Percentiles rank a stretch among this genome's conserved stretches.
phyloP scores from a whole-genome alignment of 2,113 vertebrate genomes.

The Fukomys damarensis region DNA sequence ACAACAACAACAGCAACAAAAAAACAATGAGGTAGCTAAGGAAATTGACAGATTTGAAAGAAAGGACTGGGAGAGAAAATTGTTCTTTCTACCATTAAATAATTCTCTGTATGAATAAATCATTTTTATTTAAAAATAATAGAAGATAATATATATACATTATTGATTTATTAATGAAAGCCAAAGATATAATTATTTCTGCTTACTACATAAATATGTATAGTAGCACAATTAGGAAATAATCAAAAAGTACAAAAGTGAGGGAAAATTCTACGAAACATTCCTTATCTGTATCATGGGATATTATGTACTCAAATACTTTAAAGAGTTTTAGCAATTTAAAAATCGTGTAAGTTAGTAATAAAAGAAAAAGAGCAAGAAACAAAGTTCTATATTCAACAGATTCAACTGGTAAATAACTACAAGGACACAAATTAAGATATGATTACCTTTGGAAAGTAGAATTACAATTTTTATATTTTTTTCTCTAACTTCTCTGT shows the following conservation, averaged over 20 bases:
- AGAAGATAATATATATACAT: background rate
- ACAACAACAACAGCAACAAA: background rate
- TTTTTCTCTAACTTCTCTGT: background rate
- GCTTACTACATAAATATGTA: background rate
- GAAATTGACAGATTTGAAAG: background rate
- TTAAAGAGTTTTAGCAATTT: background rate
- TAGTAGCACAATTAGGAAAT: background rate
- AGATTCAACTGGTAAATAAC: background rate
- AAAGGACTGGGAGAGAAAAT: background rate
- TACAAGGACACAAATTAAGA: background rate
- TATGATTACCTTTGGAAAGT: background rate
- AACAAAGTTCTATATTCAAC: background rate
- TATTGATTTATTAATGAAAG: background rate
- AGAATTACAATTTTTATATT: background rate
- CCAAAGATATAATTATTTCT: background rate
- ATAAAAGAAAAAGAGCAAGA: background rate
- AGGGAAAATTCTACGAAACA: background rate
- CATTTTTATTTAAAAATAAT: background rate
- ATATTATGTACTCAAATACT: conserved; percentile 10
- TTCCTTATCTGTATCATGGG: background rate
- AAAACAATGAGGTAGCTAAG: background rate
- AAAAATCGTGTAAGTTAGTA: background rate
- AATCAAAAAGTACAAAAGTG: background rate
- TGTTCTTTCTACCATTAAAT: background rate
- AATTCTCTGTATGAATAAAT: background rate